Percentiles rank a stretch among this genome's conserved stretches.
Conservation (phyloP, 2,797 vertebrate species). For the Pogonophryne albipinna region DNA sequence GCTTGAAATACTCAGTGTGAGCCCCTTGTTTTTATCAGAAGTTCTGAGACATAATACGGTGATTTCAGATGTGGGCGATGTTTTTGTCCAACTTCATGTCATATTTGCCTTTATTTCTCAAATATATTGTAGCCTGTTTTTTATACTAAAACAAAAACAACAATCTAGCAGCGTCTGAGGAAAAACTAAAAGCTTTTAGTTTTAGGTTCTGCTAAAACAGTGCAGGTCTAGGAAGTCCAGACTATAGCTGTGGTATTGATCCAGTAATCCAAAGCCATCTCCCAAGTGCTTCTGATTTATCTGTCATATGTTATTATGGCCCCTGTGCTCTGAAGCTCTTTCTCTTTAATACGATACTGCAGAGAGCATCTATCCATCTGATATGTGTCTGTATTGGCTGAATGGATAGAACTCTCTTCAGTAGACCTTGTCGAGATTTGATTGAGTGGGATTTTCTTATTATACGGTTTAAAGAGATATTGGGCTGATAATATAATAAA, state of each 20-base stretch:
- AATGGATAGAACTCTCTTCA: conserved; percentile 65
- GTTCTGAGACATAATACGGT: conserved; percentile 13
- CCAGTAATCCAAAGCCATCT: conserved; percentile 76
- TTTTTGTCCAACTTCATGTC: conserved; percentile 14
- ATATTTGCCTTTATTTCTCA: conserved; percentile 31
- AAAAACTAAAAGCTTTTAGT: conserved; percentile 42
- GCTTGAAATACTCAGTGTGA: neutral
- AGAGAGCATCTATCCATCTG: conserved; percentile 69
- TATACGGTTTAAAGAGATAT: conserved; percentile 60
- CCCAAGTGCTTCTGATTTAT: conserved; percentile 79
- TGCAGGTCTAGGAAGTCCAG: conserved; percentile 49
- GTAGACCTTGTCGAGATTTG: conserved; percentile 62
- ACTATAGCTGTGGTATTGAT: conserved; percentile 74
- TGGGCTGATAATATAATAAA: conserved; percentile 3
- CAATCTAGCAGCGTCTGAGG: conserved; percentile 16
- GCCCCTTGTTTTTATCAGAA: conserved; percentile 10
- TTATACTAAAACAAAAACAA: conserved; percentile 23
- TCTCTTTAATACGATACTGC: conserved; percentile 68
- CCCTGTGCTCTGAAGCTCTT: conserved; percentile 67
- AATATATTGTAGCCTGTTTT: conserved; percentile 9
- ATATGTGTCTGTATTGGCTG: conserved; percentile 60
- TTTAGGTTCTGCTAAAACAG: conserved; percentile 41
- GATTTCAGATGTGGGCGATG: conserved; percentile 4
- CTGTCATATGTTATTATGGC: conserved; percentile 82
- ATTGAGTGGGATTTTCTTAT: conserved; percentile 69